These are phyloP conservation scores for Muraenolepis orangiensis DNA, from an alignment of 2,797 vertebrate genomes.

Conservation along the genomic window DNA sequence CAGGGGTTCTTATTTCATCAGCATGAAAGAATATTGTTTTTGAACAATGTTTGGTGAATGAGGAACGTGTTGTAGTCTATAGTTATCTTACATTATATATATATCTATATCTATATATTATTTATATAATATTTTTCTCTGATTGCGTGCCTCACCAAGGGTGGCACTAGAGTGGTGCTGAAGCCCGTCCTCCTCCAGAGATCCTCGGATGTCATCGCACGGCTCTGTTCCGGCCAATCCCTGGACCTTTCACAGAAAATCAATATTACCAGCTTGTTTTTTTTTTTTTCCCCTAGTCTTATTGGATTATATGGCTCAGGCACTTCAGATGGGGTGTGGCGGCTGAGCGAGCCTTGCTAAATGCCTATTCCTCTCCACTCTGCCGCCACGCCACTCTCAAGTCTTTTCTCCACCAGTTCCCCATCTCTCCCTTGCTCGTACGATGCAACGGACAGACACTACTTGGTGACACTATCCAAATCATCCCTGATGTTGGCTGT, in stretches of 20 bases:
- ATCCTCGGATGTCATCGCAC: slow-evolving; percentile 55
- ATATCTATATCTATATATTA: too few species aligned
- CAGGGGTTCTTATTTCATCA: not conserved
- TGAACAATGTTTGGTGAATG: not conserved
- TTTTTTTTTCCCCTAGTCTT: slow-evolving; percentile 39
- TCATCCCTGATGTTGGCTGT: slow-evolving; percentile 25
- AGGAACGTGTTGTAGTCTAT: not conserved
- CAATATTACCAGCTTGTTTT: slow-evolving; percentile 65
- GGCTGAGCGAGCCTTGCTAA: slow-evolving; percentile 54
- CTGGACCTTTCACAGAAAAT: slow-evolving; percentile 64
- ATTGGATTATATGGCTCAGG: slow-evolving; percentile 67
- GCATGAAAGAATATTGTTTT: too few species aligned
- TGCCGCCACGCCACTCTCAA: slow-evolving; percentile 23
- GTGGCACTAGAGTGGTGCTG: not conserved
- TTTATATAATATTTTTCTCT: not conserved
- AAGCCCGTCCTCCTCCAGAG: slow-evolving; percentile 46
- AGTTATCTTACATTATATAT: too few species aligned
- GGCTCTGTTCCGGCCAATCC: slow-evolving; percentile 38
- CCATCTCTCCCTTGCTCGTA: slow-evolving; percentile 5
- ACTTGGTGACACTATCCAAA: slow-evolving; percentile 20
- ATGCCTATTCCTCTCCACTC: slow-evolving; percentile 55
- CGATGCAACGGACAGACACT: slow-evolving; percentile 7
- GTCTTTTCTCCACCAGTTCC: not conserved
- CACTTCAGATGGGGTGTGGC: slow-evolving; percentile 67
- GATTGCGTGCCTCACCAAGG: not conserved